Base-by-base conservation (phyloP, 2,888 invertebrate species). In the Apoda limacodes region DNA sequence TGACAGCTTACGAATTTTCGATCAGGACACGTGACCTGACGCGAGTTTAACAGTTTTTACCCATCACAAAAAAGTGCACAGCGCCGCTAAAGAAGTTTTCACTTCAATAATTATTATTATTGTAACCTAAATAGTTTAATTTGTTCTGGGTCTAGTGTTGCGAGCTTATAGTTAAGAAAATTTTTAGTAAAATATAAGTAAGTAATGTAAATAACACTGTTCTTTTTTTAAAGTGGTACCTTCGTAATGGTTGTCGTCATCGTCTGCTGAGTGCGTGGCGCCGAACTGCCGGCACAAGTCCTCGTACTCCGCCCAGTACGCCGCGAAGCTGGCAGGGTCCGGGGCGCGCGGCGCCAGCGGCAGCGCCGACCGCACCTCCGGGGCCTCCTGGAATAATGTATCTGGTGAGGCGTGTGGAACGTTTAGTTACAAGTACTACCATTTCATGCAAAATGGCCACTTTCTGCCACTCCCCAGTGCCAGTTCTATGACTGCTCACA, bases 241-340 rank as follows among this genome's bases (percentile, higher is more conserved):
- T 74, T 85, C 85, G 45, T 87, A 86, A 38, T 80, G 81, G 35
- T 85, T 82, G 43, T 78, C 78, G 9, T 80, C 78, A 2, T 78
- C 85, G 9, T 86, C 85, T 25, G 82, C 58, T 37, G 72, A 68
- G 40, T 81, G 75, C 1, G 80, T 74, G 42, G 82, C 74, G 53
- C 82, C 81, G 55, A 85, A 83, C 59, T 85, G 83, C 37, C 84
- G 81, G 44, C 83, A 82, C 40, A 87, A 80, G 59, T 85, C 83
- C 45, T 85, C 82, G 59, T 84, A 86, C 50, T 87, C 86, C 14
- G 86, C 85, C 86, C 86, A 86, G 64, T 87, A 87, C 36, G 86
- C 87, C 13, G 84, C 83, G 41, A 86, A 76, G 46, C 85, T 80
- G 11, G 74, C 55, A 25, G 82, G 81, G 48, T 76, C 80, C 20